Evolutionary conservation across 2,888 invertebrate species (phyloP).

Genomic region (Perizoma flavofasciatum): DNA sequence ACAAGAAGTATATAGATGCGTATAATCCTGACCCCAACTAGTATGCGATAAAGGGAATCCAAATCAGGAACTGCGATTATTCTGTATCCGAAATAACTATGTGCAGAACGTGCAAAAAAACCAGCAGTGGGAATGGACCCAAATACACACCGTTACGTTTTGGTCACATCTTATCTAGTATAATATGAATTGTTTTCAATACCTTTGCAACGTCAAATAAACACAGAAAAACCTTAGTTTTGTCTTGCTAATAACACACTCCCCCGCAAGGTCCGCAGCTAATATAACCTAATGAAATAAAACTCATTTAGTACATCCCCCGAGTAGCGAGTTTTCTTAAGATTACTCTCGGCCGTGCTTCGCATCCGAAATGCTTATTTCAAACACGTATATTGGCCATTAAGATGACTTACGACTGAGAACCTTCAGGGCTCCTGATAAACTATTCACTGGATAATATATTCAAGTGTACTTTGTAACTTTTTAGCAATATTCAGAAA

Average conservation of each 20-base stretch:
- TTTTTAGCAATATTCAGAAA: constrained; percentile 13
- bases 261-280: constrained; percentile 5
- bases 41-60: too few species aligned
- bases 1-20: too few species aligned
- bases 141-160: too few species aligned
- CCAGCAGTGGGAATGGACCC: too few species aligned
- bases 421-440: constrained; percentile 24
- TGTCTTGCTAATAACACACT: constrained; percentile 23
- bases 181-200: too few species aligned
- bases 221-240: not conserved
- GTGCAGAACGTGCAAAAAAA: too few species aligned
- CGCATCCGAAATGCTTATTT: constrained; percentile 32
- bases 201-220: not conserved
- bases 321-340: constrained; percentile 30
- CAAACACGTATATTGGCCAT: constrained; percentile 37
- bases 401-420: constrained; percentile 34
- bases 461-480: constrained; percentile 29
- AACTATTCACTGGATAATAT: constrained; percentile 35
- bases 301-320: constrained; percentile 29
- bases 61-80: too few species aligned
- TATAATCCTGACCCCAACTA: too few species aligned
- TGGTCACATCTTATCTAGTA: too few species aligned
- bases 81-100: too few species aligned
- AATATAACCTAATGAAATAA: constrained; percentile 27
- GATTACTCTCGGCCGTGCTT: constrained; percentile 34